Base-by-base conservation (phyloP, 2,888 invertebrate genomes). In the Cybosia mesomella region DNA sequence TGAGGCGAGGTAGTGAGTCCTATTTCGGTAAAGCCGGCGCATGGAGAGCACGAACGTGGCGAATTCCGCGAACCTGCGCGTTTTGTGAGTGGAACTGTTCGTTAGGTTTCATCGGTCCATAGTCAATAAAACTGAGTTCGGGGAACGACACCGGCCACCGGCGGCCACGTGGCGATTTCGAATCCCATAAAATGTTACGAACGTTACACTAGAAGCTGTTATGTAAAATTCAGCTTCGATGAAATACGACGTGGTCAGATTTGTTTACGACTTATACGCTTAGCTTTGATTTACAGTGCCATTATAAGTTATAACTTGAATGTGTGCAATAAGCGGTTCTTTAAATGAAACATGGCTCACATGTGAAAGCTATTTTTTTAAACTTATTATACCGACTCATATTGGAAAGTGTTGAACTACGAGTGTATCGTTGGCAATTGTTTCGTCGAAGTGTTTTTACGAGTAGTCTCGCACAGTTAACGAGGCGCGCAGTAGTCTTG, bases 381-480 rank as follows among this genome's bases (percentile, higher is more conserved):
- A 70, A 66, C 49, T 53, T 64, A 64, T 64, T 43, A 58, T 64
- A 53, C 34, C 57, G 74, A 55, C 39, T 66, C 68, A 58, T 70
- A 73, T 74, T 72, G 68, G 73, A 71, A 82, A 74, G 80, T 80
- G 72, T 76, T 80, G 72, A 77, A 65, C 81, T 77, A 70, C 70
- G 71, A 77, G 72, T 73, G 71, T 83, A 83, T 85, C 79, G 82
- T 67, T 76, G 82, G 80, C 85, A 84, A 92, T 89, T 89, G 89
- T 90, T 94, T 94, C 94, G 85, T 76, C 86, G 94, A 93, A 94
- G 87, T 81, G 82, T 81, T 84, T 94, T 94, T 93, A 93, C 89
- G 92, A 92, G 89, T 89, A 87, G 83, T 83, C 82, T 83, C 79
- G 86, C 83, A 53, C 54, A 84, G 90, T 93, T 93, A 93, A 94